Evolutionary conservation across 2,797 vertebrate species (phyloP).

Genomic region (Ciconia nigra): DNA sequence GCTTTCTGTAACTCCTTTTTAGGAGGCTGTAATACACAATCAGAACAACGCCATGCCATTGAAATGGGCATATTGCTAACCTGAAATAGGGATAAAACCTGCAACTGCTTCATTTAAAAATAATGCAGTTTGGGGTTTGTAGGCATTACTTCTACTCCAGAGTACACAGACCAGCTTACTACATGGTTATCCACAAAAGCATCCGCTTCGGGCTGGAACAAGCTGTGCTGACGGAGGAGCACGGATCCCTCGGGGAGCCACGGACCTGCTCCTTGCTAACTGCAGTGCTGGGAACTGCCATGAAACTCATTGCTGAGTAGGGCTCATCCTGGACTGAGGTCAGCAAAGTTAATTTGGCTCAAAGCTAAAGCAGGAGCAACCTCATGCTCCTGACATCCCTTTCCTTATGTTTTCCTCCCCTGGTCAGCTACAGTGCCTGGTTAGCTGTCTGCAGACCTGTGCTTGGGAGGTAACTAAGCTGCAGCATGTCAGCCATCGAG

Average conservation of each 20-base stretch:
- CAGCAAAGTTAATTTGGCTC: neutral
- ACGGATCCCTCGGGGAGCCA: accelerated
- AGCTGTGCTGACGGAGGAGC: neutral
- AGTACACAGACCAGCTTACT: neutral
- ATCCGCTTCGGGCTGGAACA: neutral
- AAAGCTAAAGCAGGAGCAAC: neutral
- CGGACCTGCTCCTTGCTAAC: neutral
- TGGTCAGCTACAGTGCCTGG: accelerated
- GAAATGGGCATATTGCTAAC: neutral
- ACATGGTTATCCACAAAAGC: neutral
- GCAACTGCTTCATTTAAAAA: neutral
- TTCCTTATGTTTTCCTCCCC: neutral
- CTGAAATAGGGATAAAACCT: neutral
- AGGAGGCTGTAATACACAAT: neutral
- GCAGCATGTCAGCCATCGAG: accelerated
- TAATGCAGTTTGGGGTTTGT: neutral
- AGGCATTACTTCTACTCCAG: neutral
- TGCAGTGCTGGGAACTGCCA: neutral
- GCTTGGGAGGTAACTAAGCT: neutral
- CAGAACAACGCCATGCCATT: neutral
- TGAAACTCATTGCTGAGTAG: accelerated
- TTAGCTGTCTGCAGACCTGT: no score
- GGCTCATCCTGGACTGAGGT: neutral
- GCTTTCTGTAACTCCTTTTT: neutral
- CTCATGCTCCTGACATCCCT: neutral